Conservation (phyloP, 2,888 invertebrate genomes). For the Glyphotaelius pellucidus region DNA sequence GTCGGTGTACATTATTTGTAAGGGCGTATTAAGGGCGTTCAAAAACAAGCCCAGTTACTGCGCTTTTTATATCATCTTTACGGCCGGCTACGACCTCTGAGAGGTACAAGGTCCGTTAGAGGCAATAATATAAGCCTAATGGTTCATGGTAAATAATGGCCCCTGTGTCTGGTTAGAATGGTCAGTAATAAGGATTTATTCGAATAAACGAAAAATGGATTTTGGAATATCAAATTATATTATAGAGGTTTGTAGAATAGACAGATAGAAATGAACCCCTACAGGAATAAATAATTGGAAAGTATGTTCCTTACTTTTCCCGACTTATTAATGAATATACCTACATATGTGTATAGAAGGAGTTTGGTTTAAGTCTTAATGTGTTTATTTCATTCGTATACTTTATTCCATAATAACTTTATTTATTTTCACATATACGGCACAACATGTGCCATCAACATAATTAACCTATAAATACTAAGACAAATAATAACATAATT, state of each 20-base stretch:
- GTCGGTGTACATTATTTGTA: too few species aligned
- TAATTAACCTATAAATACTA: too few species aligned
- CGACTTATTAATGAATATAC: neutral
- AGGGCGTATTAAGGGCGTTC: neutral
- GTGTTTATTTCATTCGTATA: too few species aligned
- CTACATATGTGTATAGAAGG: too few species aligned
- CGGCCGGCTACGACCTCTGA: neutral
- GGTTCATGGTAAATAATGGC: neutral
- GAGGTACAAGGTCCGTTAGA: neutral
- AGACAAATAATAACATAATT: too few species aligned
- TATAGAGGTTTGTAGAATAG: neutral
- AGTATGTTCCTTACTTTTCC: neutral
- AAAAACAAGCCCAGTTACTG: neutral
- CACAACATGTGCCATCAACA: too few species aligned
- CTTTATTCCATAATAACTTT: too few species aligned
- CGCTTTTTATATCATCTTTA: neutral
- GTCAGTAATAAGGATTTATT: neutral
- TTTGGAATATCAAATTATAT: neutral
- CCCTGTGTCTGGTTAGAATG: neutral
- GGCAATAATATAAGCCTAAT: neutral
- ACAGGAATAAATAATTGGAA: neutral
- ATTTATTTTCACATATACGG: too few species aligned
- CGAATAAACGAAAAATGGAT: neutral
- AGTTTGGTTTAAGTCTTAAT: too few species aligned
- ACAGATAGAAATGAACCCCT: neutral